A percentile compares a stretch with the other conserved stretches of the same genome.
Evolutionary conservation across 2,797 vertebrate species (phyloP).

Genomic region (Crocidura indochinensis): DNA sequence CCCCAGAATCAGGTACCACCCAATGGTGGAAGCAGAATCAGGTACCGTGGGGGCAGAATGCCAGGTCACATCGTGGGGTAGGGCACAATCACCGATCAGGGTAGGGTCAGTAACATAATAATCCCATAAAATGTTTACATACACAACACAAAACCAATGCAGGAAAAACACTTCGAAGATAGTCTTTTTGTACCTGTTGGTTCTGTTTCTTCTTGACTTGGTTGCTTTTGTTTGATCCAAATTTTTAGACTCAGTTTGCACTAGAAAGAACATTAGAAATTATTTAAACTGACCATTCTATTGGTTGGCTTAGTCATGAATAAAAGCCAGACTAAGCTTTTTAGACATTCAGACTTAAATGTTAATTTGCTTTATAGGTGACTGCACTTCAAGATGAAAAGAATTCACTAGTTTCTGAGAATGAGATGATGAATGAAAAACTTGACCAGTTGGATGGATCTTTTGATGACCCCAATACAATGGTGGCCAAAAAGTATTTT

Average conservation of each 20-base stretch:
- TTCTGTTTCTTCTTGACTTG: slow-evolving; percentile 10
- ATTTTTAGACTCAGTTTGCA: background rate
- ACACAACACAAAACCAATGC: background rate
- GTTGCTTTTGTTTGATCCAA: slow-evolving; percentile 16
- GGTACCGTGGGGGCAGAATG: too few relatives aligned
- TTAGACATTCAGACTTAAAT: slow-evolving; percentile 23
- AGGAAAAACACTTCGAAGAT: background rate
- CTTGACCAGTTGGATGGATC: slow-evolving; percentile 96
- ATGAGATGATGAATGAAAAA: slow-evolving; percentile 96
- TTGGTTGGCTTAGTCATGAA: slow-evolving; percentile 1
- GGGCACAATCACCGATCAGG: too few relatives aligned
- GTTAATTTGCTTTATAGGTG: slow-evolving; percentile 91
- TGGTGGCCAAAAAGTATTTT: slow-evolving; percentile 96
- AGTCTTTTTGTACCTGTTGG: background rate
- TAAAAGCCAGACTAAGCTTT: slow-evolving; percentile 37
- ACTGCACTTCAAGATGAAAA: slow-evolving; percentile 97
- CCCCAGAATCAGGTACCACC: too few relatives aligned
- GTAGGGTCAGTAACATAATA: too few relatives aligned
- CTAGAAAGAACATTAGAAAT: slow-evolving; percentile 34
- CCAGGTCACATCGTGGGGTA: too few relatives aligned
- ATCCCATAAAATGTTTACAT: too few relatives aligned
- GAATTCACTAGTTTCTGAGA: slow-evolving; percentile 97
- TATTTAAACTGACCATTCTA: slow-evolving; percentile 1
- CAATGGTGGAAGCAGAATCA: too few relatives aligned
- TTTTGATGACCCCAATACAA: slow-evolving; percentile 95